Conservation (phyloP, 2,797 vertebrate species). For the Zalophus californianus region DNA sequence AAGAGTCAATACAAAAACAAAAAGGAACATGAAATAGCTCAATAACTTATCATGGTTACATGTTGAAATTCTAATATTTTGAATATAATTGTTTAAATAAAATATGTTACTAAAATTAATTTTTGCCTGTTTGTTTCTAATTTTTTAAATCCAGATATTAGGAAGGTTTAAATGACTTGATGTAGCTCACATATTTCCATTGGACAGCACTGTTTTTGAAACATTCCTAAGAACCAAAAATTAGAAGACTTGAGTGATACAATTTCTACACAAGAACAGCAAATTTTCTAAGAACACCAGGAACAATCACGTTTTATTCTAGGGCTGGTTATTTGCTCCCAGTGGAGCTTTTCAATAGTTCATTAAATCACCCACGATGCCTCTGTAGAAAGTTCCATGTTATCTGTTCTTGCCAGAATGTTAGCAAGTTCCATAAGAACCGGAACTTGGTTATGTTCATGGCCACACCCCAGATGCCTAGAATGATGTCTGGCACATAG, state of each 20-base stretch:
- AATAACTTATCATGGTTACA: neutral
- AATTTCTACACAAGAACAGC: conserved; percentile 5
- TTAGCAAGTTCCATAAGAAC: conserved; percentile 19
- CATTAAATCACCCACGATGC: neutral
- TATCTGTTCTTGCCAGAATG: conserved; percentile 39
- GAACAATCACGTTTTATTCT: neutral
- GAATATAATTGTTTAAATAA: neutral
- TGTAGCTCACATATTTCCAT: neutral
- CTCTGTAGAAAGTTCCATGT: conserved; percentile 20
- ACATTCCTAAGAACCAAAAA: conserved; percentile 26
- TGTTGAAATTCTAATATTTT: conserved; percentile 7
- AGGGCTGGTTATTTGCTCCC: conserved; percentile 32
- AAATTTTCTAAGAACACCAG: conserved; percentile 49
- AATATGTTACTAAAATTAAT: conserved; percentile 42
- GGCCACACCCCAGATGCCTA: neutral
- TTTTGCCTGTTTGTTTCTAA: conserved; percentile 34
- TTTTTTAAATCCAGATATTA: conserved; percentile 7
- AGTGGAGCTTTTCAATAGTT: conserved; percentile 53
- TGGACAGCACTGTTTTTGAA: conserved; percentile 33
- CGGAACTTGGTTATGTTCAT: neutral
- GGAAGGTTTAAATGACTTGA: conserved; percentile 37
- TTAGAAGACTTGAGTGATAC: neutral
- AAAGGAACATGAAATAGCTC: neutral
- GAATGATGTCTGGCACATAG: neutral
- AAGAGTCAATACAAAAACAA: neutral